Conservation (phyloP, 2,113 vertebrate species). For the Ctenomys sociabilis region DNA sequence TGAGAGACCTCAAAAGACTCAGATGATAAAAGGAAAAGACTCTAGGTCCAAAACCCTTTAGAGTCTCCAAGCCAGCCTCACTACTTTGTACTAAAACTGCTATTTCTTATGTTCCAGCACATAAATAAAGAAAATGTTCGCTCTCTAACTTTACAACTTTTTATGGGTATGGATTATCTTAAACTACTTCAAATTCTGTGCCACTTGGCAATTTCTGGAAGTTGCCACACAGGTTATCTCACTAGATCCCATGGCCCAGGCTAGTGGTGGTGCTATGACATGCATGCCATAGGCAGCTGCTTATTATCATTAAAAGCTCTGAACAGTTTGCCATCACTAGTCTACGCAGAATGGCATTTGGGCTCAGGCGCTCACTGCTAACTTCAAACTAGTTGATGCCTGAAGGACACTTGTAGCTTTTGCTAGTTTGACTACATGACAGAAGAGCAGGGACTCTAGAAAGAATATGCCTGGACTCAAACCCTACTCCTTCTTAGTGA, state of each 20-base stretch:
- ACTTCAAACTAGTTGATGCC: background rate
- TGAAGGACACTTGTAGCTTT: background rate
- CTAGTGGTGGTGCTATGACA: background rate
- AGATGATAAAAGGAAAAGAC: background rate
- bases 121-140: background rate
- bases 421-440: too few relatives aligned
- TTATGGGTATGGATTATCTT: background rate
- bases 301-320: background rate
- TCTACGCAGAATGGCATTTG: background rate
- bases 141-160: background rate
- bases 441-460: background rate
- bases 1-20: background rate
- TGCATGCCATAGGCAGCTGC: background rate
- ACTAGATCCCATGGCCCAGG: background rate
- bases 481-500: background rate
- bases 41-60: too few relatives aligned
- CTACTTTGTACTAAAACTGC: background rate
- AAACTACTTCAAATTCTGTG: background rate
- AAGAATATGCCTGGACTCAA: background rate
- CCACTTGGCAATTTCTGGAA: background rate
- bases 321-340: background rate
- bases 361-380: background rate
- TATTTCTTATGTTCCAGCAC: background rate
- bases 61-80: background rate
- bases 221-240: background rate